These are phyloP conservation scores for Nicator chloris DNA, from an alignment of 2,113 vertebrate species.

Conservation along the genomic window DNA sequence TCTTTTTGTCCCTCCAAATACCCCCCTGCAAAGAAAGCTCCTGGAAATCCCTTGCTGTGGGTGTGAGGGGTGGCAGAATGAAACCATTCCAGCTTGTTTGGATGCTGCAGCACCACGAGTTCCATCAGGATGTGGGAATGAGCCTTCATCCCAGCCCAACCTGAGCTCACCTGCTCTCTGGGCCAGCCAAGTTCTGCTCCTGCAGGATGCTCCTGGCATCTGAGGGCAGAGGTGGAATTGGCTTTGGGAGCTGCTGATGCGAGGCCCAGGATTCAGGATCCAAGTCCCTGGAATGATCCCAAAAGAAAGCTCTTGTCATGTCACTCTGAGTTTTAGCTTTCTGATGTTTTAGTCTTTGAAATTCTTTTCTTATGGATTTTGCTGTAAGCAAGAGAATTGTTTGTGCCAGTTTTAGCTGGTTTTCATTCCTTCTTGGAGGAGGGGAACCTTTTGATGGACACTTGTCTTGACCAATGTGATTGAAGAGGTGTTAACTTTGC, in stretches of 20 bases:
- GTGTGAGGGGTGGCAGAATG: background rate
- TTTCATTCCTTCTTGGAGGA: no score
- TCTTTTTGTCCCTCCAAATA: background rate
- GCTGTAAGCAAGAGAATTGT: no score
- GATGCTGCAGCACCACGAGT: background rate
- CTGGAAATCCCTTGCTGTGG: background rate
- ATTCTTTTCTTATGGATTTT: no score
- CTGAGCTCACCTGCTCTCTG: conserved; percentile 65
- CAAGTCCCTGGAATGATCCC: conserved; percentile 57
- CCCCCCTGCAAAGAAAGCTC: background rate
- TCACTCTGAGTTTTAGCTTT: no score
- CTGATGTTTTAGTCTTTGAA: no score
- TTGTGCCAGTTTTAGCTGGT: no score
- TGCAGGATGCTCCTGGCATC: background rate
- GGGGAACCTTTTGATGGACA: no score
- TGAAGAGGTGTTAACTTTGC: no score
- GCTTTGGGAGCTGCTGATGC: background rate
- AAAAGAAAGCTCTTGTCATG: background rate
- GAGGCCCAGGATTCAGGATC: background rate
- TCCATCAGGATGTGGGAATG: background rate
- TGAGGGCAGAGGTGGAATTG: background rate
- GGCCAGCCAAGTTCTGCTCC: background rate
- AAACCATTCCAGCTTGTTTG: background rate
- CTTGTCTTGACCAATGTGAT: no score
- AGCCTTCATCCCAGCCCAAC: background rate